These are phyloP conservation scores for Zaprionus gabonicus DNA, from an alignment of 1,140 invertebrate genomes.

Conservation along the genomic window DNA sequence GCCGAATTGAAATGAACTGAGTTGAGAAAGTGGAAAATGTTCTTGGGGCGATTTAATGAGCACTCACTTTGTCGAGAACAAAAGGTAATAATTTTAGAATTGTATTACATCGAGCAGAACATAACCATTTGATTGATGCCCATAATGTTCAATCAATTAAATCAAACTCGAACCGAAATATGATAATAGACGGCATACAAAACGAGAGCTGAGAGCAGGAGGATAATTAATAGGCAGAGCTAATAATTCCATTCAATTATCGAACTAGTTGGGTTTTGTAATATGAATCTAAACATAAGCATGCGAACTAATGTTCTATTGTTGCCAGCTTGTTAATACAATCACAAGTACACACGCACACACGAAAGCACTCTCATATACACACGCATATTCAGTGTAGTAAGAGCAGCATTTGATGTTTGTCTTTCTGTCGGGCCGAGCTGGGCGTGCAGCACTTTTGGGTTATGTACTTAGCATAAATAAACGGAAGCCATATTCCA, in stretches of 20 bases:
- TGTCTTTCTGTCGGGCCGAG: not conserved
- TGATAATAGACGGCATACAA: conserved; percentile 36
- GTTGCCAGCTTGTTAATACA: not conserved
- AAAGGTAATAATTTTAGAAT: conserved; percentile 51
- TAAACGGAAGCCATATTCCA: conserved; percentile 23
- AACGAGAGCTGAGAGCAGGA: not conserved
- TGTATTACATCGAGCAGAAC: conserved; percentile 21
- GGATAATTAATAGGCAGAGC: not conserved
- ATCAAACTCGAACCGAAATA: conserved; percentile 38
- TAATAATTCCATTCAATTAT: not conserved
- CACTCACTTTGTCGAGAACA: conserved; percentile 59
- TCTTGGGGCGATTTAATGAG: conserved; percentile 49
- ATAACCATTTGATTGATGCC: conserved; percentile 32
- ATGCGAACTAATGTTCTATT: not conserved
- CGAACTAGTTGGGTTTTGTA: not conserved
- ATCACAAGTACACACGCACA: not conserved
- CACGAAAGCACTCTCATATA: not conserved
- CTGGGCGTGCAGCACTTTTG: conserved; percentile 8
- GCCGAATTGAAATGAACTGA: conserved; percentile 64
- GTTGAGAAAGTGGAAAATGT: conserved; percentile 60
- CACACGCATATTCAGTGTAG: too few relatives aligned
- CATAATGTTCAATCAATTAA: conserved; percentile 34
- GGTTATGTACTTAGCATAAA: conserved; percentile 47
- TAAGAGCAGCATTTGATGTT: not conserved
- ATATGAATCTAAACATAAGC: not conserved